phyloP scores from a whole-genome alignment of 2,113 vertebrate species.

The Cyprinodon brontotheroides region DNA sequence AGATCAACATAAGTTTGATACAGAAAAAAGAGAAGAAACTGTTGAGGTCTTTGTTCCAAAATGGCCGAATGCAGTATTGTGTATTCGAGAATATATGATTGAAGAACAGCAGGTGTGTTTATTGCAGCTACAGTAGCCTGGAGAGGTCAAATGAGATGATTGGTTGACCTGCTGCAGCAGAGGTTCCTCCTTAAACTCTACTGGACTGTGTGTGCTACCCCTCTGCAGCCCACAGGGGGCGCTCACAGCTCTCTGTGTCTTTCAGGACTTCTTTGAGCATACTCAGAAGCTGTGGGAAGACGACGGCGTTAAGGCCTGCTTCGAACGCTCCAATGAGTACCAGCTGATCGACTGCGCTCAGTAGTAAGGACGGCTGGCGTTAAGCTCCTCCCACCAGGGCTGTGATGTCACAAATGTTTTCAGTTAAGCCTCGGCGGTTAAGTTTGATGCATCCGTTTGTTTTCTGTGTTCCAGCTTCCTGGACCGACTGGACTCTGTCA shows the following conservation, averaged over 20 bases:
- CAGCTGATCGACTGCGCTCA: constrained; percentile 82
- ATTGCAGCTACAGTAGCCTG: too few species aligned
- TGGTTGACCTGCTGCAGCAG: too few species aligned
- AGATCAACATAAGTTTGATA: too few species aligned
- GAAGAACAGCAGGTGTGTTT: too few species aligned
- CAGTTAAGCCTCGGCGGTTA: neutral
- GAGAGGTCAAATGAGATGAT: too few species aligned
- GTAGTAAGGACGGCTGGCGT: constrained; percentile 64
- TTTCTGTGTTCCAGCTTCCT: constrained; percentile 84
- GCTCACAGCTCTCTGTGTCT: neutral
- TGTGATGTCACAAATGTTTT: neutral
- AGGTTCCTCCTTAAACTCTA: neutral
- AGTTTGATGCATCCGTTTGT: neutral
- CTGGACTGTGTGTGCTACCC: neutral
- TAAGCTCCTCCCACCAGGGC: neutral
- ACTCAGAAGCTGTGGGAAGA: constrained; percentile 78
- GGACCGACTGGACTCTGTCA: constrained; percentile 90
- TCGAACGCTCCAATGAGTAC: constrained; percentile 79
- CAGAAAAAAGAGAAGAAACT: too few species aligned
- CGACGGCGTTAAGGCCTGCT: constrained; percentile 75
- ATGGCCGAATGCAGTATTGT: too few species aligned
- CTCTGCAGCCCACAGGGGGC: neutral
- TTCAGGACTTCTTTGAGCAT: constrained; percentile 80
- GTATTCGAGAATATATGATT: too few species aligned
- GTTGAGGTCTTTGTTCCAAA: too few species aligned